Conservation (phyloP, 2,797 vertebrate genomes). For the Bovichtus variegatus region DNA sequence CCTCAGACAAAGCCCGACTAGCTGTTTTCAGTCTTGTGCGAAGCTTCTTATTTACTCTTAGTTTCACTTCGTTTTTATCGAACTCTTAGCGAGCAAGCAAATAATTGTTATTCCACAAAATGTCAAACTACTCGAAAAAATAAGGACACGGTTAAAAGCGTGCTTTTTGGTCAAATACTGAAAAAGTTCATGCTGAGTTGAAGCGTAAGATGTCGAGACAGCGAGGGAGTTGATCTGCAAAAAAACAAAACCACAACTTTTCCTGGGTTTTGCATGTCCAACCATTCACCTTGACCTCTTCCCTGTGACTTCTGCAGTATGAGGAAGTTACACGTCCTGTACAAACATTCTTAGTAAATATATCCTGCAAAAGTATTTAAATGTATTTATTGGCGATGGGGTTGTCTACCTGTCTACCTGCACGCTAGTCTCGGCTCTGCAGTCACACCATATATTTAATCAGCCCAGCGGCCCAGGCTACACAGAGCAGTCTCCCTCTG, state of each 20-base stretch:
- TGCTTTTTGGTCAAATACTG: neutral
- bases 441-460: constrained; percentile 73
- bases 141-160: neutral
- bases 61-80: too few relatives aligned
- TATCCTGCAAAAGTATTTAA: constrained; percentile 14
- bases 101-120: neutral
- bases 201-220: neutral
- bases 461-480: constrained; percentile 51
- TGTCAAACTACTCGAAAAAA: neutral
- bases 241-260: constrained; percentile 10
- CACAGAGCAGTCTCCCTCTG: constrained; percentile 33
- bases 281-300: constrained; percentile 5
- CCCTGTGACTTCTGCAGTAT: neutral
- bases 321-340: neutral
- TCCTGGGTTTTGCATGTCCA: constrained; percentile 14
- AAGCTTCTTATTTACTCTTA: neutral
- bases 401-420: constrained; percentile 28
- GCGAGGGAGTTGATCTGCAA: neutral
- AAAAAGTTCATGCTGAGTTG: constrained; percentile 1
- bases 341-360: neutral
- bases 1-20: neutral
- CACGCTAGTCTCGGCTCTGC: constrained; percentile 34
- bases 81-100: neutral
- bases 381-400: constrained; percentile 26
- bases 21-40: neutral